phyloP scores from a whole-genome alignment of 2,888 invertebrate species.

The Xestobium rufovillosum region DNA sequence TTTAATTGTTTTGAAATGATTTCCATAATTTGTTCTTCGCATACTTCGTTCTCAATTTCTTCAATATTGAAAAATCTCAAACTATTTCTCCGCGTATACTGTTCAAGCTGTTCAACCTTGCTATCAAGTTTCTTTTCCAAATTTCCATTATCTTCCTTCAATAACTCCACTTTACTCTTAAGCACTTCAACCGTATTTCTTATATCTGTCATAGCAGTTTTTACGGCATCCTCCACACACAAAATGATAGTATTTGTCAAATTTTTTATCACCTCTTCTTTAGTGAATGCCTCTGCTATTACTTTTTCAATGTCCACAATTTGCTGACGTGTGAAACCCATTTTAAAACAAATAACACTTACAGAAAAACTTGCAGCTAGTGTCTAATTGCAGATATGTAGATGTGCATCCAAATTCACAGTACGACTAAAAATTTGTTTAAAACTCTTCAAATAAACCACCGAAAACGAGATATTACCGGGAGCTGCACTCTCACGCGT shows the following conservation, averaged over 20 bases:
- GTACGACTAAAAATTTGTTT: too few species aligned
- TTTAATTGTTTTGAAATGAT: not conserved
- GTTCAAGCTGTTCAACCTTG: not conserved
- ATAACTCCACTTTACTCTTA: not conserved
- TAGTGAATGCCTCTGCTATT: not conserved
- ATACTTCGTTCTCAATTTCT: not conserved
- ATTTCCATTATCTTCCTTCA: not conserved
- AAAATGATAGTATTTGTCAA: not conserved
- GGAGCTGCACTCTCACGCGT: too few species aligned
- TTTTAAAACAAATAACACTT: too few species aligned
- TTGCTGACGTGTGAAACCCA: conserved; percentile 3
- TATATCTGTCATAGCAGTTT: not conserved
- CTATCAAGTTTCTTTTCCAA: not conserved
- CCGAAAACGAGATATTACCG: too few species aligned
- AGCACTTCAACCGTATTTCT: not conserved
- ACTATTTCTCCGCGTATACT: conserved; percentile 1
- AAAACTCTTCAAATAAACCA: too few species aligned
- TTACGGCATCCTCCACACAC: not conserved
- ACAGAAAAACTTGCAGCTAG: too few species aligned
- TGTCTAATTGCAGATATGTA: too few species aligned
- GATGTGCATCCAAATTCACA: too few species aligned
- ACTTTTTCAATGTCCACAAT: not conserved
- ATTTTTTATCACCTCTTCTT: not conserved
- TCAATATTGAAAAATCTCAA: not conserved
- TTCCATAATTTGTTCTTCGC: not conserved